phyloP scores from a whole-genome alignment of 2,797 vertebrate genomes.

The Rhinoraja longicauda region DNA sequence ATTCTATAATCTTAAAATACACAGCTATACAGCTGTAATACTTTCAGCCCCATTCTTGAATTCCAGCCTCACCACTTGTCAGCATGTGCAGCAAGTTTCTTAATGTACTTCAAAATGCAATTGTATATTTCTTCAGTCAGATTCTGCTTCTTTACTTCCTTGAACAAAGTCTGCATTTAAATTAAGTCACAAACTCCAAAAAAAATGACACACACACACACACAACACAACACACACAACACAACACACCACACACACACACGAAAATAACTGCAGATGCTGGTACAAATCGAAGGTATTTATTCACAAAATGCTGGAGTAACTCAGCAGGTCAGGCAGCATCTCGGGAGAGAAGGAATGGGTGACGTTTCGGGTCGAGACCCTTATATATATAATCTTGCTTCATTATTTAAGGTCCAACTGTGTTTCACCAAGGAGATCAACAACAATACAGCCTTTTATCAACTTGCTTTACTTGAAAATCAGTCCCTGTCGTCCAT shows the following conservation, averaged over 20 bases:
- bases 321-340: too few relatives aligned
- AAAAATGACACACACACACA: too few relatives aligned
- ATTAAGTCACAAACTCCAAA: background rate
- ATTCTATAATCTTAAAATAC: background rate
- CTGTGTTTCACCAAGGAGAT: background rate
- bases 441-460: background rate
- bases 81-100: background rate
- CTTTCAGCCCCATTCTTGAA: background rate
- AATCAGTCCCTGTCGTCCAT: background rate
- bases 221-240: too few relatives aligned
- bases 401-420: background rate
- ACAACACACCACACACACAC: too few relatives aligned
- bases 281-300: too few relatives aligned
- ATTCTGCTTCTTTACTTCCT: background rate
- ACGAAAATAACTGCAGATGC: too few relatives aligned
- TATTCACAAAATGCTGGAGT: too few relatives aligned
- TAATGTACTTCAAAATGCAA: background rate
- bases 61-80: background rate
- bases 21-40: background rate
- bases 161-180: background rate
- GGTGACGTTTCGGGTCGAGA: too few relatives aligned
- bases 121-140: background rate
- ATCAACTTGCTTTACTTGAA: background rate
- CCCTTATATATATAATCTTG: background rate
- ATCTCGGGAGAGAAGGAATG: too few relatives aligned